Evolutionary conservation across 2,113 vertebrate genomes (phyloP).

Genomic region (Amazona guildingii): DNA sequence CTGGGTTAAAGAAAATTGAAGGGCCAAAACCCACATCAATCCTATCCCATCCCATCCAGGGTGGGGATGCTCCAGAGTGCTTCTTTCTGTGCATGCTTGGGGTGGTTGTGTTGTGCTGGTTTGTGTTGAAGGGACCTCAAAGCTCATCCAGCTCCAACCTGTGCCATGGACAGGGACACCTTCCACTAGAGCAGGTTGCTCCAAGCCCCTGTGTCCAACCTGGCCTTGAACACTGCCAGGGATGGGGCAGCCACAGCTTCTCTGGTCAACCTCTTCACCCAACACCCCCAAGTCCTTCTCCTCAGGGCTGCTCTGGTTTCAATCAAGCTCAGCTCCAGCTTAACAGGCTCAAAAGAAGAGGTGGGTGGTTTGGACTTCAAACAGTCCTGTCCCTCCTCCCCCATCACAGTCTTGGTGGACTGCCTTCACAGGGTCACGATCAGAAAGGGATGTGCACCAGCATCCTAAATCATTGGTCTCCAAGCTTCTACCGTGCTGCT

Average conservation of each 20-base stretch:
- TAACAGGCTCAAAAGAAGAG: background rate
- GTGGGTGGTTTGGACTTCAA: background rate
- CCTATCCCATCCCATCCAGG: background rate
- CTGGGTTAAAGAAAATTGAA: background rate
- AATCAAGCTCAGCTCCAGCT: background rate
- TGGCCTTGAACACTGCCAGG: background rate
- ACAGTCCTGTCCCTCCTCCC: background rate
- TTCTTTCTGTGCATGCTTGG: background rate
- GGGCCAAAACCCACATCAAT: background rate
- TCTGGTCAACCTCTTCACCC: background rate
- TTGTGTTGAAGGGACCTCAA: background rate
- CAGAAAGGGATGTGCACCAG: background rate
- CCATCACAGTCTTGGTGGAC: rapidly evolving
- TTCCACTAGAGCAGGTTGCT: background rate
- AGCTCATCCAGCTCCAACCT: background rate
- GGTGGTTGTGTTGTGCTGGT: background rate
- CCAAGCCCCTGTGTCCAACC: background rate
- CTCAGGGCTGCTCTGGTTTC: background rate
- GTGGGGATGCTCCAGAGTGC: rapidly evolving
- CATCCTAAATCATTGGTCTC: background rate
- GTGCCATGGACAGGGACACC: too few relatives aligned
- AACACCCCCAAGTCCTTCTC: background rate
- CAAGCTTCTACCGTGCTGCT: background rate
- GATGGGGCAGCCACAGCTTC: background rate
- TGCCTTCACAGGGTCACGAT: background rate